These are phyloP conservation scores for Pycnonotus jocosus DNA, from an alignment of 2,113 vertebrate genomes.

Conservation along the genomic window DNA sequence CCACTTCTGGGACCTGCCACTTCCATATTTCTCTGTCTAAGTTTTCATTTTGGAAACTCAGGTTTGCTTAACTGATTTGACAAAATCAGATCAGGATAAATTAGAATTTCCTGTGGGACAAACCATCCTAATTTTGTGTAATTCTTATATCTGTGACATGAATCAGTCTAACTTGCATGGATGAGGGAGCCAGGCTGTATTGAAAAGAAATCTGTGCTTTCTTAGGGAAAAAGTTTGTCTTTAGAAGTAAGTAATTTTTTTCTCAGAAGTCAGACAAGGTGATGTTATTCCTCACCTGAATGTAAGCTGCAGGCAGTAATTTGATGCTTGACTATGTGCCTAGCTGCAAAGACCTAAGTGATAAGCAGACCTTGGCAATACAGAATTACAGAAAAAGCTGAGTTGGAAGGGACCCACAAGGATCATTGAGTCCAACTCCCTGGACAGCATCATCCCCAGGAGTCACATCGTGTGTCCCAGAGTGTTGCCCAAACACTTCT, in stretches of 20 bases:
- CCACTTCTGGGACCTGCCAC: neutral
- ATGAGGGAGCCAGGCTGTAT: neutral
- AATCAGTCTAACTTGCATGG: neutral
- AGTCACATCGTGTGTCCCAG: neutral
- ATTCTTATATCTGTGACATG: neutral
- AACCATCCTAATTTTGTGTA: neutral
- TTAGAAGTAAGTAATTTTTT: neutral
- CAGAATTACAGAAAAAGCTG: neutral
- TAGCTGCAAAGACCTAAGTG: neutral
- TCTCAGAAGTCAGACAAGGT: neutral
- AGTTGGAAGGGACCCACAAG: neutral
- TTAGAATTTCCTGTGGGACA: neutral
- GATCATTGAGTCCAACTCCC: rapidly evolving
- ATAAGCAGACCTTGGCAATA: neutral
- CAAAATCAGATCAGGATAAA: neutral
- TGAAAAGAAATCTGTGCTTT: neutral
- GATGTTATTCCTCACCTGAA: neutral
- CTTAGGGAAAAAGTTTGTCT: neutral
- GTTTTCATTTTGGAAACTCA: neutral
- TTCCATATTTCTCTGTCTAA: neutral
- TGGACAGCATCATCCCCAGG: neutral
- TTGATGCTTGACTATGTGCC: neutral
- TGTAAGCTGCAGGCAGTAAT: neutral
- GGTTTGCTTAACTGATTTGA: neutral
- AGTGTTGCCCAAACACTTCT: neutral